phyloP scores from a whole-genome alignment of 2,888 invertebrate species.

The Melinaea marsaeus region DNA sequence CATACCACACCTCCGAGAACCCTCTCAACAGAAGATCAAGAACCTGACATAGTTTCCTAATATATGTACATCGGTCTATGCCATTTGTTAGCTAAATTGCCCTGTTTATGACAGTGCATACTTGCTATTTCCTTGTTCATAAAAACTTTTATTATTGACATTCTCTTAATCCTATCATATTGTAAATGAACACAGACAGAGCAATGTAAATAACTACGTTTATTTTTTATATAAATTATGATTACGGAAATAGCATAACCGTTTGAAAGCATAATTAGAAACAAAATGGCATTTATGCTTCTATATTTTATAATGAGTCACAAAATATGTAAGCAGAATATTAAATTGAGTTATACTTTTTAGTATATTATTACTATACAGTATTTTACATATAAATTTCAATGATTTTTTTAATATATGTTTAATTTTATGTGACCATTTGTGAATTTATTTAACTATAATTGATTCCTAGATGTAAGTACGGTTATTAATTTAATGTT shows the following conservation, averaged over 20 bases:
- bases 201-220: slow-evolving; percentile 63
- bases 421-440: not conserved
- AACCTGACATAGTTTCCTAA: slow-evolving; percentile 68
- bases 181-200: slow-evolving; percentile 43
- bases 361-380: not conserved
- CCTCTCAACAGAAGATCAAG: slow-evolving; percentile 65
- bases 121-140: slow-evolving; percentile 50
- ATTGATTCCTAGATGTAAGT: not conserved
- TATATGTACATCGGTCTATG: slow-evolving; percentile 53
- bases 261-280: not conserved
- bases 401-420: not conserved
- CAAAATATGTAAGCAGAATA: no score
- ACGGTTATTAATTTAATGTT: not conserved
- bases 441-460: not conserved
- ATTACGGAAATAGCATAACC: slow-evolving; percentile 45
- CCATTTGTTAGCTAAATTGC: slow-evolving; percentile 50
- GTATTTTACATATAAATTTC: not conserved
- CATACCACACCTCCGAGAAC: slow-evolving; percentile 60
- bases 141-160: slow-evolving; percentile 18
- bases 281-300: not conserved
- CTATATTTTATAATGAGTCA: not conserved
- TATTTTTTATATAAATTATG: slow-evolving; percentile 47
- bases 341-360: not conserved
- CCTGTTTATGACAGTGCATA: slow-evolving; percentile 47
- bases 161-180: slow-evolving; percentile 16